phyloP scores from a whole-genome alignment of 1,140 invertebrate species.

The Maniola jurtina region DNA sequence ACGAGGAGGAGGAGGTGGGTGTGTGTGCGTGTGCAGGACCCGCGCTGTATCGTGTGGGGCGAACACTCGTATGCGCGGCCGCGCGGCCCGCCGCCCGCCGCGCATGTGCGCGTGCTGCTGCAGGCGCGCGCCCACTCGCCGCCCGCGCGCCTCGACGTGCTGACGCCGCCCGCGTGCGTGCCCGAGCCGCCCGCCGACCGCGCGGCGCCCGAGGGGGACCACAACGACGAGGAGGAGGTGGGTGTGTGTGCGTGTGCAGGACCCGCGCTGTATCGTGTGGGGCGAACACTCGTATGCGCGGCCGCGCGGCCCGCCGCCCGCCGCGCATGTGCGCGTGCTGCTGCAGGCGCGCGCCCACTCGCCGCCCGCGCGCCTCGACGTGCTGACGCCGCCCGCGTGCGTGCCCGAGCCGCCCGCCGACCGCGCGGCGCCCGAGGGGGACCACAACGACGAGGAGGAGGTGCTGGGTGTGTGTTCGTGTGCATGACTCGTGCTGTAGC shows the following conservation, averaged over 20 bases:
- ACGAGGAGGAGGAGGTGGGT: not conserved
- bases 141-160: constrained; percentile 28
- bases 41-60: constrained; percentile 50
- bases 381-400: too few relatives aligned
- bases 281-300: too few relatives aligned
- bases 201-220: constrained; percentile 3
- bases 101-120: constrained; percentile 36
- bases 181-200: constrained; percentile 15
- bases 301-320: too few relatives aligned
- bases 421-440: too few relatives aligned
- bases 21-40: not conserved
- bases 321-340: too few relatives aligned
- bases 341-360: too few relatives aligned
- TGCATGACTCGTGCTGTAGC: constrained; percentile 41
- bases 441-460: too few relatives aligned
- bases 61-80: constrained; percentile 58
- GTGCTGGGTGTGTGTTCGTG: not conserved
- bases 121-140: constrained; percentile 25
- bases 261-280: too few relatives aligned
- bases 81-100: constrained; percentile 31
- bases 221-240: constrained; percentile 17
- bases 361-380: too few relatives aligned
- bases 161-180: constrained; percentile 20
- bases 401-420: too few relatives aligned
- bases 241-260: too few relatives aligned